Base-by-base conservation (phyloP, 2,113 vertebrate genomes). In the Zosterops pallidus region DNA sequence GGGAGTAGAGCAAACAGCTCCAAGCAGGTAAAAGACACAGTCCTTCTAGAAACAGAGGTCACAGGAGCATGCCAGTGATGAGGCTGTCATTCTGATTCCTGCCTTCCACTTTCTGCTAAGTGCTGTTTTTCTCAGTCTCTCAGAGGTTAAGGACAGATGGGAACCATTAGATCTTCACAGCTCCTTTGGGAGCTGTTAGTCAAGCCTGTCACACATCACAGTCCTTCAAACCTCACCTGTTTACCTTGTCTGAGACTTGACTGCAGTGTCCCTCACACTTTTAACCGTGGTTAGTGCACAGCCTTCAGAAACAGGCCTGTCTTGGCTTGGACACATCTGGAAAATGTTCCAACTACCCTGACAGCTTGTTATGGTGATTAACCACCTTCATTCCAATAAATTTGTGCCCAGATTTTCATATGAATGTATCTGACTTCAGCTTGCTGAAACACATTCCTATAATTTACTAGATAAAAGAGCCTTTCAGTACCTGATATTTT, bases 401-500 rank as follows among this genome's bases (percentile, higher is more conserved):
- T 93, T 41, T 93, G 78, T 86, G 63, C 71, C 64, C 60, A 63
- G 55, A 81, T 95, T 88, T 92, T 93, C 85, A 53, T 62, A 84
- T 42, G n/a, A 91, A 94, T 91, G 57, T 76, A 94, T 95, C 74
- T 85, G 47, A 74, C 77, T 94, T 93, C 85, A 90, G 59, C 76
- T 90, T 86, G 67, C 87, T 90, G 90, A 71, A 93, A 94, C 75
- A 63, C 75, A 83, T 90, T 94, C 82, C 76, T 88, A 80, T 92
- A 88, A 95, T 93, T 94, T 88, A 86, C 78, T 81, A 92, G 94
- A 95, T 90, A 89, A 92, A 95, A 96, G 75, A 75, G 87, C 90
- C 59, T 95, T 95, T 94, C 85, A 86, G 68, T 86, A 96, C 85
- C 90, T 89, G 90, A 0, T 91, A 93, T 93, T 93, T 95, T 95